These are phyloP conservation scores for Chironomus riparius DNA, from an alignment of 2,888 invertebrate species.

Conservation along the genomic window DNA sequence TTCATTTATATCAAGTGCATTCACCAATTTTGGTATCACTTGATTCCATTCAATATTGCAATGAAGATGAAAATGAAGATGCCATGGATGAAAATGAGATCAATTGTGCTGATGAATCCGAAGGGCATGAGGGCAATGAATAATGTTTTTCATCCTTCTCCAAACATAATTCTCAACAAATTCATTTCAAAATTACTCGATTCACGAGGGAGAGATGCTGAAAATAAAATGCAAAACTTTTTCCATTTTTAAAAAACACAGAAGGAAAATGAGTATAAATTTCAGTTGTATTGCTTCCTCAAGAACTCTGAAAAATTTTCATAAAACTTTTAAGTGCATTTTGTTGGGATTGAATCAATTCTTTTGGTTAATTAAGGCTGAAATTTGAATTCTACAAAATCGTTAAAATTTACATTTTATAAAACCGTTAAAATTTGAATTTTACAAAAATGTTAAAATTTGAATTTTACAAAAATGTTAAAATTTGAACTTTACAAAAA, in stretches of 20 bases:
- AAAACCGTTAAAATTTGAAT: no score
- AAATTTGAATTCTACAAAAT: no score
- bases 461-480: no score
- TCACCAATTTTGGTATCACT: slow-evolving; percentile 30
- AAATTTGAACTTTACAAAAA: no score
- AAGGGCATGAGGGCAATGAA: neutral
- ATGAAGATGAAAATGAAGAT: neutral
- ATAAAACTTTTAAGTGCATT: no score
- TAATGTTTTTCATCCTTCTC: neutral
- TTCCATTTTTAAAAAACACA: neutral
- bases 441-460: no score
- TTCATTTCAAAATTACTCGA: neutral
- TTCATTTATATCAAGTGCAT: slow-evolving; percentile 32
- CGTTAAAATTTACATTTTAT: no score
- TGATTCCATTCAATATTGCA: slow-evolving; percentile 28
- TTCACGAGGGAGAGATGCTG: neutral
- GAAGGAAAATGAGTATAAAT: neutral
- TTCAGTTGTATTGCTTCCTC: neutral
- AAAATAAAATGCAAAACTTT: neutral
- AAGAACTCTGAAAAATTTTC: no score
- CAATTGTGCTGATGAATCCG: neutral
- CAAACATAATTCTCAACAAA: neutral
- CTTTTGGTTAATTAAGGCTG: no score
- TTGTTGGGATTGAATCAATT: no score
- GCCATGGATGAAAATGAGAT: neutral